Base-by-base conservation (phyloP, 2,888 invertebrate species). In the Camptogramma bilineatum region DNA sequence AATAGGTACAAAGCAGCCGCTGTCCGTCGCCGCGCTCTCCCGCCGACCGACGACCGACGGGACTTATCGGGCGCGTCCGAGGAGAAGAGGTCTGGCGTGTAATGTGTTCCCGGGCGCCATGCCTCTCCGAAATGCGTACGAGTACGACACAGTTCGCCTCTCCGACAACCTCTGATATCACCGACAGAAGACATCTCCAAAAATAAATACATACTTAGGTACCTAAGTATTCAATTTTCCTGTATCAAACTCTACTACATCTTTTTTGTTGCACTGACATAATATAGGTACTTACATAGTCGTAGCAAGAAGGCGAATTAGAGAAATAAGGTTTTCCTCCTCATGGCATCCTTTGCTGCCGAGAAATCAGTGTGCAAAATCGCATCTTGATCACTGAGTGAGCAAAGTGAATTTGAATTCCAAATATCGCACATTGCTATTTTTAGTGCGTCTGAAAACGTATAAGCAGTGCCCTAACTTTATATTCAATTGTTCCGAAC, bases 1-100 rank as follows among this genome's bases (percentile, higher is more conserved):
- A 86, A 85, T 81, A 77, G 82, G 80, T 82, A 87, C 88, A 90
- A 89, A 88, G 89, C 85, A 74, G 81, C 85, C 89, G 87, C 82
- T 72, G 75, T 52, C 62, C 68, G 48, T 44, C 52, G 52, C 52
- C 47, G 48, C 52, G n/a, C 48, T 9, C 13, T n/a, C n/a, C 28
- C 57, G 46, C 3, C 44, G 50, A 17, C 16, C 16, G 55, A 54
- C 28, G 54, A 39, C 3, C 44, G 50, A 17, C 16, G 18, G 55
- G 57, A 21, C 59, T 60, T 57, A 57, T 52, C 64, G 54, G 13
- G 8, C 46, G 8, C 46, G 24, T 31, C 31, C 24, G 46, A 18
- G 16, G 28, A 28, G 24, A 31, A 18, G 10, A 31, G 17, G 46
- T 28, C 7, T 17, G 17, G 28, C 54, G 46, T 55, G 55, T 54